Conservation (phyloP, 2,888 invertebrate species). For the Zeuzera pyrina region DNA sequence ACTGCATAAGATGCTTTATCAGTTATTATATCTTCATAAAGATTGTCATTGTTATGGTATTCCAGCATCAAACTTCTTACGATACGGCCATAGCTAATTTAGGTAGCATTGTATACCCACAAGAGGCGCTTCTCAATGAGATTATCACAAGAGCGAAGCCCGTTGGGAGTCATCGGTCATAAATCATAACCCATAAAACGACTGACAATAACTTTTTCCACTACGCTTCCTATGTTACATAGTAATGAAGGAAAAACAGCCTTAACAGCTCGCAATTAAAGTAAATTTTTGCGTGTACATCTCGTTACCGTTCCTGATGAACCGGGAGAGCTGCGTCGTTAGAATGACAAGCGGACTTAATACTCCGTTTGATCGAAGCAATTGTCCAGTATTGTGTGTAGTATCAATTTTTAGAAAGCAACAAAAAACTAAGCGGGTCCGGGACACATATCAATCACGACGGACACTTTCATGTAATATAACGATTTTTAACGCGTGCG, state of each 20-base stretch:
- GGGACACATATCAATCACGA: conserved; percentile 62
- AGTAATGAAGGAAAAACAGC: conserved; percentile 20
- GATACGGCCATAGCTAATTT: conserved; percentile 67
- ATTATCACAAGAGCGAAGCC: conserved; percentile 65
- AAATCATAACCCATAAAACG: conserved; percentile 72
- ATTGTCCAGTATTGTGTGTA: conserved; percentile 69
- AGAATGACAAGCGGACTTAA: conserved; percentile 72
- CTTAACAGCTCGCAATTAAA: too few relatives aligned
- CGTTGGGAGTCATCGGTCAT: conserved; percentile 72
- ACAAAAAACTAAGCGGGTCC: conserved; percentile 49
- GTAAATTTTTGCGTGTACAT: neutral
- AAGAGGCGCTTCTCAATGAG: conserved; percentile 64
- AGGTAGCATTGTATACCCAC: conserved; percentile 70
- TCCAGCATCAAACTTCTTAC: conserved; percentile 44
- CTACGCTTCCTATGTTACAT: conserved; percentile 45
- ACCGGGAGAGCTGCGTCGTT: conserved; percentile 49
- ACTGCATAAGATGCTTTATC: too few relatives aligned
- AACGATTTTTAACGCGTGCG: conserved; percentile 44
- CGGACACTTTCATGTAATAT: conserved; percentile 45
- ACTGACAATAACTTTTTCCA: conserved; percentile 64
- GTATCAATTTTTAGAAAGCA: conserved; percentile 59
- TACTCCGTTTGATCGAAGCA: conserved; percentile 71
- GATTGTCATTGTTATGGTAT: too few relatives aligned
- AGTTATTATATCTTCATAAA: too few relatives aligned
- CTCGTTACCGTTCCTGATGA: conserved; percentile 23